Base-by-base conservation (phyloP, 2,797 vertebrate genomes). In the Etheostoma nigrum region DNA sequence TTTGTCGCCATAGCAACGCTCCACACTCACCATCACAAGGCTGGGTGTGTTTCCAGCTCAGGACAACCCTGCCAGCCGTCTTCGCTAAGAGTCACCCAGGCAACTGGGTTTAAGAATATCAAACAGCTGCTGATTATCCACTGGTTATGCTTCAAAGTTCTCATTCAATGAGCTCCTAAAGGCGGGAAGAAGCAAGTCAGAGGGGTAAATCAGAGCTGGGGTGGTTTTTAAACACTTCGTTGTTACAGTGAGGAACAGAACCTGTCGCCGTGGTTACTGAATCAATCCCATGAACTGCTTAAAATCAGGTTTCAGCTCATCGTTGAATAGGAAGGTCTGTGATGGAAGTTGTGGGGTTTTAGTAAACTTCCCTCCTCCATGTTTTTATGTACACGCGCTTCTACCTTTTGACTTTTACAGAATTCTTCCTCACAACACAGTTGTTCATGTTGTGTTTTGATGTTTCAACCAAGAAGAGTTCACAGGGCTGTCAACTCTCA, bases 1-100 rank as follows among this genome's bases (percentile, higher is more conserved):
- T 77, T 81, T 82, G 87, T 89, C 59, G 9, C 82, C 81, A 86
- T 86, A 40, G 85, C 74, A 86, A 86, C 71, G 0, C 66, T 72
- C 66, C 75, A 61, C 70, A 73, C 77, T 84, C 54, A 47, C 67
- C 68, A 78, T 72, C 74, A 74, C 80, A 79, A 81, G 80, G 85
- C 79, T 74, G 82, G 55, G 25, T 74, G 71, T 70, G 63, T 6
- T 62, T 69, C 73, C 25, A 72, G 58, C 78, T 71, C 54, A 30
- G 68, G 68, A 78, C 70, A 14, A 63, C 78, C 47, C 60, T 51
- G 53, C 52, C 82, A 76, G 78, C 74, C 68, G 70, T 68, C 51
- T 54, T 68, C 65, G 55, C 44, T 74, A 72, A 58, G 59, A 51
- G 61, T 49, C 62, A 15, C 7, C 27, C 42, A 30, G 27, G 68